Evolutionary conservation across 2,113 vertebrate genomes (phyloP).

Genomic region (Cheilinus undulatus): DNA sequence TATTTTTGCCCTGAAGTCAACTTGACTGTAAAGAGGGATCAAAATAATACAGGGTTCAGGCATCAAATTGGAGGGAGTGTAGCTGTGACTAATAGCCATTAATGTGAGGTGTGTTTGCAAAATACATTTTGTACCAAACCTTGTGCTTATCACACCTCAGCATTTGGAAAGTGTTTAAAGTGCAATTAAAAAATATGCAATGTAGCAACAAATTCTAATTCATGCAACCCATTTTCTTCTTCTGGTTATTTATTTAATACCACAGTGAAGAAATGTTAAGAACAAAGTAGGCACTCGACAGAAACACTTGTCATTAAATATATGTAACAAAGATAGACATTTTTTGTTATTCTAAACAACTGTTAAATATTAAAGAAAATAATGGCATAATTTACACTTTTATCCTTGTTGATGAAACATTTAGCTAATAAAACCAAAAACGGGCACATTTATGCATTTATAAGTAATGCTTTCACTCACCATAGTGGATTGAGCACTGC

Average conservation of each 20-base stretch:
- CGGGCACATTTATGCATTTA: background rate
- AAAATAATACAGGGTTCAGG: conserved; percentile 10
- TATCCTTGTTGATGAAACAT: background rate
- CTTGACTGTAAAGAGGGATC: conserved; percentile 86
- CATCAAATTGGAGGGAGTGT: background rate
- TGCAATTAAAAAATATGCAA: background rate
- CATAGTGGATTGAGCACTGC: conserved; percentile 96
- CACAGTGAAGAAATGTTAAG: too few species aligned
- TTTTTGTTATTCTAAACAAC: background rate
- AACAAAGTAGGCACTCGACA: background rate
- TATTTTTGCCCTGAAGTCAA: conserved; percentile 97
- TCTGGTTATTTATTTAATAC: background rate
- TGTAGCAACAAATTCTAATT: conserved; percentile 8
- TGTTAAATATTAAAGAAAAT: background rate
- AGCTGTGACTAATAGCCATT: background rate
- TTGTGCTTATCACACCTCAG: conserved; percentile 15
- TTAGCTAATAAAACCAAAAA: background rate
- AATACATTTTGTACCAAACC: background rate
- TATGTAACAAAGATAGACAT: background rate
- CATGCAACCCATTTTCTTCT: background rate
- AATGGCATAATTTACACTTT: background rate
- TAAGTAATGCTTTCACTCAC: conserved; percentile 77
- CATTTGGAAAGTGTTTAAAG: conserved; percentile 25
- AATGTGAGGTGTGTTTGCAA: background rate
- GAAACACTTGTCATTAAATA: background rate